A percentile compares a stretch with the other conserved stretches of the same genome.
phyloP scores from a whole-genome alignment of 2,113 vertebrate species.

The Girardinichthys multiradiatus region DNA sequence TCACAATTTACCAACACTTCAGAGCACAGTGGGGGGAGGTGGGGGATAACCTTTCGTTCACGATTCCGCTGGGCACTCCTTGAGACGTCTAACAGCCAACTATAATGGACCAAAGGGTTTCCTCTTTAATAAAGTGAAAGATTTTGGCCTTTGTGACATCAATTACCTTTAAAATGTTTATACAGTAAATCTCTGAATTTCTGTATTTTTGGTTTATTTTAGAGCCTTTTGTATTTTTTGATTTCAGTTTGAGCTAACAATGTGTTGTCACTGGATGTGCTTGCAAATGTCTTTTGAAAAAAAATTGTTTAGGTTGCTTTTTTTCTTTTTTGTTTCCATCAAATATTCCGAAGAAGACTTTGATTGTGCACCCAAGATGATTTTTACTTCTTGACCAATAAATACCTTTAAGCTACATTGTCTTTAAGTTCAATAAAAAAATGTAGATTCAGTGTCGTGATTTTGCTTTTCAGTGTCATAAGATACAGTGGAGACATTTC shows the following conservation, averaged over 20 bases:
- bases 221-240: conserved; percentile 27
- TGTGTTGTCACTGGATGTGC: conserved; percentile 17
- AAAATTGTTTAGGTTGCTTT: background rate
- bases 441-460: too few relatives aligned
- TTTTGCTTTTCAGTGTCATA: too few relatives aligned
- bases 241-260: conserved; percentile 4
- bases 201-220: conserved; percentile 2
- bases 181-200: conserved; percentile 1
- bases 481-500: too few relatives aligned
- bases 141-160: conserved; percentile 11
- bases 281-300: conserved; percentile 10
- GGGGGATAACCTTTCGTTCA: conserved; percentile 90
- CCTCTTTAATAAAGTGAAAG: conserved; percentile 21
- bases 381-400: conserved; percentile 53
- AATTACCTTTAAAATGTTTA: conserved; percentile 1
- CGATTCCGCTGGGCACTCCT: conserved; percentile 87
- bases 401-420: conserved; percentile 14
- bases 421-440: too few relatives aligned
- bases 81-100: conserved; percentile 47
- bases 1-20: conserved; percentile 88
- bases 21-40: conserved; percentile 88
- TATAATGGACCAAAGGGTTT: conserved; percentile 31
- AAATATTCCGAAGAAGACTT: background rate
- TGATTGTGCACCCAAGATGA: conserved; percentile 14
- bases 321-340: background rate